Evolutionary conservation across 1,140 invertebrate species (phyloP).

Genomic region (Atta cephalotes): DNA sequence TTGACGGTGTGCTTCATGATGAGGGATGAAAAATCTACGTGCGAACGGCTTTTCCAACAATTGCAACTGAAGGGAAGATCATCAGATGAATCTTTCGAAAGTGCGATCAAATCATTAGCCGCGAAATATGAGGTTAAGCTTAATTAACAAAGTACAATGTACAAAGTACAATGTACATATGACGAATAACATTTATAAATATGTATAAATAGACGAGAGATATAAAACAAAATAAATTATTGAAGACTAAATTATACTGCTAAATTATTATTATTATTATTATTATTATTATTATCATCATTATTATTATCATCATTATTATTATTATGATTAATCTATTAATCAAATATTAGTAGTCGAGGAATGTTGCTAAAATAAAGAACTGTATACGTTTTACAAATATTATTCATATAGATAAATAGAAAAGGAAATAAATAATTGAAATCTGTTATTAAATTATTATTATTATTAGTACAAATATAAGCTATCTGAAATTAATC

Average conservation of each 20-base stretch:
- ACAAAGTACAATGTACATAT: not conserved
- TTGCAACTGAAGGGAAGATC: conserved; percentile 38
- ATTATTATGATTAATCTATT: no score
- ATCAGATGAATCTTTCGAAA: conserved; percentile 4
- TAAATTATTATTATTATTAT: not conserved
- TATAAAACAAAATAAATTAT: not conserved
- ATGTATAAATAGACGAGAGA: not conserved
- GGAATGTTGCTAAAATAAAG: no score
- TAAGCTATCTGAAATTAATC: not conserved
- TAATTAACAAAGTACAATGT: conserved; percentile 17
- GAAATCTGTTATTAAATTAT: not conserved
- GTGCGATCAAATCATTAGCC: conserved; percentile 54
- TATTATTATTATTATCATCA: no score
- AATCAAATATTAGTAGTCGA: no score
- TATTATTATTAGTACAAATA: not conserved
- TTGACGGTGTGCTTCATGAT: conserved; percentile 74
- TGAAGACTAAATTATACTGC: not conserved
- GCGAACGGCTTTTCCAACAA: conserved; percentile 67
- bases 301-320: no score
- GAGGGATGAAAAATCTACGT: conserved; percentile 66
- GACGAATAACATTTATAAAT: not conserved
- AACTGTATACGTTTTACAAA: no score
- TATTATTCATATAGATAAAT: no score
- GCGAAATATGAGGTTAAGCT: conserved; percentile 56
- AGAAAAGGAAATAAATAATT: not conserved